phyloP scores from a whole-genome alignment of 2,113 vertebrate species.

The Glaucidium brasilianum region DNA sequence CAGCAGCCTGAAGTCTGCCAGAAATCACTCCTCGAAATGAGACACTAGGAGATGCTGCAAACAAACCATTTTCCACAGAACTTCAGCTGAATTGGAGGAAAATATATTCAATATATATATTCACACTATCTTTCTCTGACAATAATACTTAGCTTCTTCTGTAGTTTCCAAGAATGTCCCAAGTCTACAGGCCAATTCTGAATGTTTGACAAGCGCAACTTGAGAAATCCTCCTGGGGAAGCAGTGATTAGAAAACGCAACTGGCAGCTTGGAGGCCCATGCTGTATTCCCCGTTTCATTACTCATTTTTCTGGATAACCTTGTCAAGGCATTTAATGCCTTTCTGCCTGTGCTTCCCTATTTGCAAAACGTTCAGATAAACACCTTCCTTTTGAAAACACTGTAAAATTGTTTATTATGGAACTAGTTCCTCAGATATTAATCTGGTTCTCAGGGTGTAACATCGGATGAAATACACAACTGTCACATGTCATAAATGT shows the following conservation, averaged over 20 bases:
- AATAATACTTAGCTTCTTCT: background rate
- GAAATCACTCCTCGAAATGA: background rate
- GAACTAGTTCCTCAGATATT: background rate
- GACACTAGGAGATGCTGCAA: background rate
- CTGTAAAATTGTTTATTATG: background rate
- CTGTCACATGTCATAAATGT: background rate
- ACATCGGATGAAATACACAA: background rate
- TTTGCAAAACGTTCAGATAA: background rate
- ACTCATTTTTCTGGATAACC: background rate
- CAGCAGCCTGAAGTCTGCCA: conserved; percentile 4
- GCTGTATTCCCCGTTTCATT: background rate
- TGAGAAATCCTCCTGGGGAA: background rate
- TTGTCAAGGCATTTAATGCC: conserved; percentile 26
- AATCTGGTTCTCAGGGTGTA: background rate
- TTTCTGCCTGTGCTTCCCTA: background rate
- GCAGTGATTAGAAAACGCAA: conserved; percentile 24
- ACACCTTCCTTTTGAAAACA: background rate
- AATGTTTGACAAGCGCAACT: background rate
- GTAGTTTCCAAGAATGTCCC: background rate
- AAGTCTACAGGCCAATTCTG: background rate
- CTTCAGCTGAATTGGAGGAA: background rate
- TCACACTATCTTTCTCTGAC: background rate
- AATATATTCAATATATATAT: background rate
- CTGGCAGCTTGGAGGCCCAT: conserved; percentile 1
- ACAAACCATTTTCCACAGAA: background rate